Evolutionary conservation across 2,113 vertebrate genomes (phyloP), one percentile per base, ranked within the genome.

Genomic region (Anoura caudifer): DNA sequence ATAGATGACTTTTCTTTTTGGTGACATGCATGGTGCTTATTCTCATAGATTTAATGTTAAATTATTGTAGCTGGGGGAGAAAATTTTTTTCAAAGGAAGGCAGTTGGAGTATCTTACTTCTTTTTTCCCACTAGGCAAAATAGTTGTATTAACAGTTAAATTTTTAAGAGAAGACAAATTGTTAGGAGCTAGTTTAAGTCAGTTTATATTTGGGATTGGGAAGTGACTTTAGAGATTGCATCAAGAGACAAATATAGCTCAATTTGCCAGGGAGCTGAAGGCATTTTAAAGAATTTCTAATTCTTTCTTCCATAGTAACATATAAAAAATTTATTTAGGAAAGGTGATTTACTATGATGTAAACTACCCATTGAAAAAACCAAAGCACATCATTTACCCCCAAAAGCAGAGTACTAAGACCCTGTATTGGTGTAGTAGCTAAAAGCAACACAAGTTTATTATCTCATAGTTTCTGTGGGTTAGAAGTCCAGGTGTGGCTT

Each of bases 31-130:
- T 43, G 28, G 69, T 61, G 22, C 22, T 92, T 52, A 72, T 85
- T 92, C n/a, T 80, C 52, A 95, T 65, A 52, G 22, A 87, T 75
- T 84, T 87, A 82, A 82, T 79, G 90, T 76, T 63, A 97, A 87
- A 81, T 90, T 36, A 67, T 9, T 92, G 54, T 73, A 10, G 28
- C 88, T 82, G 15, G 54, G 5, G 38, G 8, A 80, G 22, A 61
- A 3, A 41, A 73, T 59, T 36, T 65, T 65, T 94, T 50, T 67
- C 63, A 41, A 72, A 85, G 33, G 4, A 87, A 72, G 26, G 1
- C 16, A 72, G 75, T 90, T 63, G 47, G 45, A 63, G 2, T 79
- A 2, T 73, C 33, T 96, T 14, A 33, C 4, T 65, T 86, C 43
- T 72, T 72, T 72, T 76, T 28, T 7, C 2, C 10, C 20, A 73